Evolutionary conservation across 2,113 vertebrate genomes (phyloP).

Genomic region (Pithys albifrons): DNA sequence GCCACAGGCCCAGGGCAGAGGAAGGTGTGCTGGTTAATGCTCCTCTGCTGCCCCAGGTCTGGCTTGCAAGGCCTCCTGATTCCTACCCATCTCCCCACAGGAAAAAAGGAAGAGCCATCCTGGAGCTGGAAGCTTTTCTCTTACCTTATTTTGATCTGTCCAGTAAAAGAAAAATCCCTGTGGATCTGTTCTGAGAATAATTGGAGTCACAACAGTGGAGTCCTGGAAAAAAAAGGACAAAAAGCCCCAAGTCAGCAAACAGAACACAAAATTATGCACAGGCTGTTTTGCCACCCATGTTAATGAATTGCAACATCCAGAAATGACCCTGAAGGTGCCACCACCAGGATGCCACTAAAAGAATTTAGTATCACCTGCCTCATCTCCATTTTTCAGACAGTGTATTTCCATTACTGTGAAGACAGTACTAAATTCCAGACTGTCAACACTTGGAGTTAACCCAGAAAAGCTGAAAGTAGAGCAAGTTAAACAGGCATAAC

Average conservation of each 20-base stretch:
- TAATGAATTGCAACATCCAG: background rate
- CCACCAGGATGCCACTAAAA: background rate
- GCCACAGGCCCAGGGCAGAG: background rate
- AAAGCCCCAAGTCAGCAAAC: background rate
- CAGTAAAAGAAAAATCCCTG: constrained; percentile 97
- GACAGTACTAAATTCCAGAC: background rate
- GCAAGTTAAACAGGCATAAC: background rate
- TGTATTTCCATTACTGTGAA: background rate
- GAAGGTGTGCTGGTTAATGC: fast-evolving
- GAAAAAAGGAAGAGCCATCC: background rate
- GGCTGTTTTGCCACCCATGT: background rate
- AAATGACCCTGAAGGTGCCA: background rate
- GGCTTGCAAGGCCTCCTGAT: background rate
- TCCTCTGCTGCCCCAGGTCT: background rate
- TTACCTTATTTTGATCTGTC: constrained; percentile 98
- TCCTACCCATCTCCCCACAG: background rate
- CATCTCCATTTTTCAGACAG: background rate
- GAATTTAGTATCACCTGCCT: background rate
- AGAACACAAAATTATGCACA: background rate
- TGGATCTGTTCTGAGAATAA: constrained; percentile 91
- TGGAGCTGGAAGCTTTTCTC: background rate
- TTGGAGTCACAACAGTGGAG: constrained; percentile 87
- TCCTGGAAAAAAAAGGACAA: constrained; percentile 75
- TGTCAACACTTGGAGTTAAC: background rate
- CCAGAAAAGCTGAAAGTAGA: background rate